phyloP scores from a whole-genome alignment of 2,797 vertebrate genomes.

The Crax fasciolata region DNA sequence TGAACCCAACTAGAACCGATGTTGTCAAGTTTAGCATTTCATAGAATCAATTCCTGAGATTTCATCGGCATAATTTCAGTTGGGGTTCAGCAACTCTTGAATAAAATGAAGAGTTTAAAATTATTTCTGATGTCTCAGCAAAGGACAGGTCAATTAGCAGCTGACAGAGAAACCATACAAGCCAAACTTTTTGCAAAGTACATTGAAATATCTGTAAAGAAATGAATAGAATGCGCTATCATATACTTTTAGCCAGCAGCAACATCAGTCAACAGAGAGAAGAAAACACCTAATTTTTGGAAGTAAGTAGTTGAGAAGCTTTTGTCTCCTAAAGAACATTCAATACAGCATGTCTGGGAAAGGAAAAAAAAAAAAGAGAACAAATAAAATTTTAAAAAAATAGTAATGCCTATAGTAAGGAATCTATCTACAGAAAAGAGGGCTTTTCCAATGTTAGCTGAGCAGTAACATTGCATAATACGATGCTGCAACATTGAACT shows the following conservation, averaged over 20 bases:
- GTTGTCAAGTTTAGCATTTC: slow-evolving; percentile 12
- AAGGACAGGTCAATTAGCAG: slow-evolving; percentile 25
- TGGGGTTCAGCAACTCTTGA: slow-evolving; percentile 1
- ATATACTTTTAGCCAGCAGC: neutral
- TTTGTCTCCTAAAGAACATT: neutral
- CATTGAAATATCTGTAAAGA: neutral
- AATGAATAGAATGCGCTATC: neutral
- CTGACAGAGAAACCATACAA: neutral
- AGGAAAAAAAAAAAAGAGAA: neutral
- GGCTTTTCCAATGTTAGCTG: neutral
- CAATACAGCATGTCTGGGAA: neutral
- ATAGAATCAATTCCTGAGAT: slow-evolving; percentile 16
- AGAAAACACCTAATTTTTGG: neutral
- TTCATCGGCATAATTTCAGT: slow-evolving; percentile 9
- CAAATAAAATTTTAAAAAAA: too few species aligned
- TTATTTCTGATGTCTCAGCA: slow-evolving; percentile 35
- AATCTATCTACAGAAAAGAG: neutral
- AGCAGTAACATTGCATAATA: neutral
- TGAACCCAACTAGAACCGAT: slow-evolving; percentile 1
- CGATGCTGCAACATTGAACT: neutral
- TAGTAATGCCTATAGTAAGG: neutral
- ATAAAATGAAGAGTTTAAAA: slow-evolving; percentile 15
- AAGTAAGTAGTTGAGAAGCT: neutral
- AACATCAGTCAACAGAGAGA: neutral
- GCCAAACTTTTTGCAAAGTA: neutral